Base-by-base conservation (phyloP, 2,888 invertebrate genomes). In the Apamea anceps region DNA sequence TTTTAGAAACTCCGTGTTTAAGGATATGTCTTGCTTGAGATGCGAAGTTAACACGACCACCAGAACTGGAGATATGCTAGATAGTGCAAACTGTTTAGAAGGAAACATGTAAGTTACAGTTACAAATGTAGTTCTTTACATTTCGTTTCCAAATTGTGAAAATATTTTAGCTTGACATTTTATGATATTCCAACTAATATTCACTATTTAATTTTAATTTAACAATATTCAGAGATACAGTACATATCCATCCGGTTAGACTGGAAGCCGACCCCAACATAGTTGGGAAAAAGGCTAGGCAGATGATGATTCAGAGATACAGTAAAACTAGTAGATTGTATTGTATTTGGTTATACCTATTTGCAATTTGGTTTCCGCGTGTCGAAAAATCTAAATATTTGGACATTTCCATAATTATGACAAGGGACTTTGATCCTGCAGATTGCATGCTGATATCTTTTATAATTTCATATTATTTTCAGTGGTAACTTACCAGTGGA, bases 1-100 rank as follows among this genome's bases (percentile, higher is more conserved):
- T 84, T 93, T 96, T 77, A 93, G 94, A 90, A 93, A 92, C 84
- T 93, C 94, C 45, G 89, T 95, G 73, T 93, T 92, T 82, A 95
- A 93, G 87, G 93, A 94, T 80, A 95, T 96, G 94, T 91, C 93
- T 82, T 96, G 96, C 84, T 91, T 96, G 85, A 92, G 86, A 87
- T 96, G 96, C 81, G 95, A 95, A 93, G 94, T 93, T 51, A 95
- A 95, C 84, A 85, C 89, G 45, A 93, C 93, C 62, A 86, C 87
- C 51, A 91, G 85, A 81, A 87, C 86, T 51, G 88, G 81, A 62
- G 90, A 94, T 86, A 84, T 90, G 84, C 82, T 91, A 13, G 91
- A 92, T 51, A 91, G 90, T 79, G 87, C 90, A 42, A 91, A 94
- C 84, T 96, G 96, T 79, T 92, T 95, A 67, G 94, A 95, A 86